These are phyloP conservation scores for Micrasema longulum DNA, from an alignment of 1,140 invertebrate genomes.

Conservation along the genomic window DNA sequence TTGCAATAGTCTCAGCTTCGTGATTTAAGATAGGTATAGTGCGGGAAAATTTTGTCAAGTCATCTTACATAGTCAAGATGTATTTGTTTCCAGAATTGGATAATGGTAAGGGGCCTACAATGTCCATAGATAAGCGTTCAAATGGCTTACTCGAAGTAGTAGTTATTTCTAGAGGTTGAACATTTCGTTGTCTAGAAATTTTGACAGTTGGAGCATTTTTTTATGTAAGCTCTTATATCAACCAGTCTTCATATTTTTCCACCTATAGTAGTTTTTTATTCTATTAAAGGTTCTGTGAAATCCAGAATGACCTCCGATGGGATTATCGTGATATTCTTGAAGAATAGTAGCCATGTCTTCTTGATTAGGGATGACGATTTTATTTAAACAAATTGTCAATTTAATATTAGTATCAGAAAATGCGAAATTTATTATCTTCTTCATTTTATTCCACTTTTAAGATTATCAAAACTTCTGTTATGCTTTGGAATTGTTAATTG, in stretches of 20 bases:
- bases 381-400: neutral
- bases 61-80: conserved; percentile 57
- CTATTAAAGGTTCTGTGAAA: neutral
- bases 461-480: neutral
- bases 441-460: neutral
- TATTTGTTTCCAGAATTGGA: conserved; percentile 55
- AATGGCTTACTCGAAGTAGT: conserved; percentile 1
- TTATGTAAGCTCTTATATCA: neutral
- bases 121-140: conserved; percentile 51
- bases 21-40: conserved; percentile 52
- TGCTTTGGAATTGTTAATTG: neutral
- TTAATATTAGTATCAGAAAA: neutral
- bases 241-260: neutral
- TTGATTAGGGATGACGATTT: neutral
- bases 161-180: conserved; percentile 1
- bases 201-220: neutral
- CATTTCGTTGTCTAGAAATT: neutral
- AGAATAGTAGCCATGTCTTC: neutral
- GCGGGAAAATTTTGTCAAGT: conserved; percentile 56
- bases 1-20: conserved; percentile 41
- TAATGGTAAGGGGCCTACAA: conserved; percentile 56
- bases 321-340: neutral
- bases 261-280: neutral
- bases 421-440: neutral
- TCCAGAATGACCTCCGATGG: neutral